Evolutionary conservation across 2,888 invertebrate species (phyloP), one percentile per base, ranked within the genome.

Genomic region (Rhorus exstirpatorius): DNA sequence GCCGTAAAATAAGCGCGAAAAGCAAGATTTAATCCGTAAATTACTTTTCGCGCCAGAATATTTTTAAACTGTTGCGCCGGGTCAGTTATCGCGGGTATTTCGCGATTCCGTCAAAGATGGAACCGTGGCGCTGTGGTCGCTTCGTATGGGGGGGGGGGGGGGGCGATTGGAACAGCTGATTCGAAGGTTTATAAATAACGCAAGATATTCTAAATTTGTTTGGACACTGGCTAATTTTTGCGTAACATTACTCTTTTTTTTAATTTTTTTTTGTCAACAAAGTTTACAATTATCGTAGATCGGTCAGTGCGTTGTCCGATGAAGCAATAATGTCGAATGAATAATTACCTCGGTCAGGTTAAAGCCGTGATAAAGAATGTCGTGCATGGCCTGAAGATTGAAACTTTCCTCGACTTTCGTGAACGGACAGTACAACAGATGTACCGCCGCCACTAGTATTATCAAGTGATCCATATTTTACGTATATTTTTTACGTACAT

Each of bases 391-490:
- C 94, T 99, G 99, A 79, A 99, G 94, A 94, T 99, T 99, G 93
- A 99, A 99, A 93, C 99, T 99, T 94, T 99, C 99, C 94, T 99
- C 99, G 67, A 99, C 99, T 96, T 99, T 99, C 3, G 99, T 99
- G 92, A 97, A 99, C 70, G 99, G 99, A 91, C 98, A 98, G 88
- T 97, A 95, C 84, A 98, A 93, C 79, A 99, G 94, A 93, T 98
- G 97, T 87, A 96, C 95, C 87, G 96, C 95, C 81, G 97, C 96
- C 88, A 97, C 94, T 86, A 97, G 93, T 92, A 96, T 95, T 88
- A 97, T 93, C 92, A 97, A 93, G 90, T 96, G 95, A 92, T 96
- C 96, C 97, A 97, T 97, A 88, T 74, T 87, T 71, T 10, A 21
- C 19, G 41, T 38, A 4, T 38, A n/a, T 21, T 46, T 61, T 44